These are phyloP conservation scores for Cactoblastis cactorum DNA, from an alignment of 2,888 invertebrate genomes.

Conservation along the genomic window DNA sequence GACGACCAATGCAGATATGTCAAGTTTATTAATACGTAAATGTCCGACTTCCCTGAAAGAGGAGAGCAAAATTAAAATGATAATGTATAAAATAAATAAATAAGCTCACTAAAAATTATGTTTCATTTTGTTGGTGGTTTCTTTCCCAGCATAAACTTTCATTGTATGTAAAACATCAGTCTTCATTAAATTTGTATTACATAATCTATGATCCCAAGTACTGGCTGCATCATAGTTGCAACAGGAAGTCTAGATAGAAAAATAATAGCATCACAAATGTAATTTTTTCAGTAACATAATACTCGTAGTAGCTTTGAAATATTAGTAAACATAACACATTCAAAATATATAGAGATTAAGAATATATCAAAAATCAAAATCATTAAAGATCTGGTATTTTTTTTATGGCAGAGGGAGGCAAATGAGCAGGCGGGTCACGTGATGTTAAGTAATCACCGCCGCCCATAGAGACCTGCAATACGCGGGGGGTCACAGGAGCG, in stretches of 20 bases:
- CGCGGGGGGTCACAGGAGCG: too few species aligned
- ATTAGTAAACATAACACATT: too few species aligned
- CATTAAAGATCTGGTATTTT: too few species aligned
- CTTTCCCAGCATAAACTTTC: slow-evolving; percentile 3
- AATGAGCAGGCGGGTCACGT: too few species aligned
- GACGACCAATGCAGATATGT: not conserved
- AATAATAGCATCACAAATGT: slow-evolving; percentile 3
- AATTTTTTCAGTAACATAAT: too few species aligned
- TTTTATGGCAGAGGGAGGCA: too few species aligned
- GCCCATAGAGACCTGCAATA: too few species aligned
- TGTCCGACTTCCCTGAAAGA: slow-evolving; percentile 8
- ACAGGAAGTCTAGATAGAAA: slow-evolving; percentile 5
- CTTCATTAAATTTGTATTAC: slow-evolving; percentile 4
- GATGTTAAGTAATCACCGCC: too few species aligned
- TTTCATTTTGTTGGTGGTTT: slow-evolving; percentile 9
- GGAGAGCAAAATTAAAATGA: not conserved
- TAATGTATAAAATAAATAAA: not conserved
- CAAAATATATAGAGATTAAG: too few species aligned
- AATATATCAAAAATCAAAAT: too few species aligned
- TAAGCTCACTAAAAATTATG: slow-evolving; percentile 7
- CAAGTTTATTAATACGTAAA: slow-evolving; percentile 3
- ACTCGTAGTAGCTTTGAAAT: too few species aligned
- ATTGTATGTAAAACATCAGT: slow-evolving; percentile 1
- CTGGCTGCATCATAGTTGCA: slow-evolving; percentile 10
- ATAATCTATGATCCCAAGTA: not conserved